Base-by-base conservation (phyloP, 2,113 vertebrate genomes). In the Trachemys scripta region DNA sequence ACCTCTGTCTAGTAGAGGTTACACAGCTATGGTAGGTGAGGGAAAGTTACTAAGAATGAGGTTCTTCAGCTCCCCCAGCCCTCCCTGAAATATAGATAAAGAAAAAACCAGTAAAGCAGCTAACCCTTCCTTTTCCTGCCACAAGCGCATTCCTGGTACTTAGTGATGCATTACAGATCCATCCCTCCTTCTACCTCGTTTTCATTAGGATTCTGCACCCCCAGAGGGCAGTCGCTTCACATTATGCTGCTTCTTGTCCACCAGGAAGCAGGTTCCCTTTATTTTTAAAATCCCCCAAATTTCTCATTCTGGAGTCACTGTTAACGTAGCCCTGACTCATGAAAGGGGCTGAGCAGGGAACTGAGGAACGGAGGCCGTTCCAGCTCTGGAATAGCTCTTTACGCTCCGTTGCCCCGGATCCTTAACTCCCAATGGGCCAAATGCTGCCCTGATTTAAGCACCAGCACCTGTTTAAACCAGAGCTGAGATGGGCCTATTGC, bases 281-380 rank as follows among this genome's bases (percentile, higher is more conserved):
- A 10, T 13, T 45, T 76, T 76, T 42, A 24, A 22, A 42, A 25
- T 42, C 19, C n/a, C 72, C 72, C n/a, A 5, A 8, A 8, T 38
- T 38, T 38, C 42, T 9, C 72, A 12, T 22, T 7, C 24, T 5
- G 5, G 19, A 20, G 5, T 75, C 38, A 5, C 42, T 24, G 9
- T 50, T 54, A 5, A 76, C 76, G n/a, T 54, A 83, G 80, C 8
- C 0, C 0, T 4, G 24, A 42, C 45, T 81, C 76, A 49, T 14
- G 13, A 47, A 45, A 6, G 2, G 1, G 35, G 92, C 65, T 84
- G 27, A 56, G 51, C 10, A 10, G 12, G 5, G 7, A 9, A 75
- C 3, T 22, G 20, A 65, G n/a, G 29, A 75, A 35, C 0, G 24
- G 65, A 82, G 56, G 45, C 69, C 45, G 76, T 51, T 42, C 90